A percentile compares a stretch with the other conserved stretches of the same genome.
phyloP scores from a whole-genome alignment of 2,113 vertebrate species.

The Poeciliopsis turrubarensis region DNA sequence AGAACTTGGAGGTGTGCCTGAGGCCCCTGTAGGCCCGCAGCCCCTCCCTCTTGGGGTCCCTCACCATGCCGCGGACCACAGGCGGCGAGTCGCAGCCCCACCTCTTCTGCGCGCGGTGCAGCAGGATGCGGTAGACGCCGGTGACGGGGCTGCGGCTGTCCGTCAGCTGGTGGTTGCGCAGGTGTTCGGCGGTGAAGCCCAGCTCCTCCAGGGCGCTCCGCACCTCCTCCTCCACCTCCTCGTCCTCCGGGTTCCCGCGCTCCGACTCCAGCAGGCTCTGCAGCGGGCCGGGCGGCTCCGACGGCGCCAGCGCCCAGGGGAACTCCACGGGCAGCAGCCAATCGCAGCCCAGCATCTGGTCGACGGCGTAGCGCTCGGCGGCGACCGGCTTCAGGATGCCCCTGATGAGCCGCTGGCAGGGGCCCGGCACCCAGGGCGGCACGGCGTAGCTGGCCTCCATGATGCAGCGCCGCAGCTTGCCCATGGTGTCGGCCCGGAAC shows the following conservation, averaged over 20 bases:
- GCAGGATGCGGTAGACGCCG: conserved; percentile 88
- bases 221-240: conserved; percentile 83
- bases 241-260: conserved; percentile 75
- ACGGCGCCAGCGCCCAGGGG: conserved; percentile 79
- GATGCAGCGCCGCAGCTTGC: conserved; percentile 88
- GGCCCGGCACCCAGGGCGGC: conserved; percentile 84
- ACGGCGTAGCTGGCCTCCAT: conserved; percentile 82
- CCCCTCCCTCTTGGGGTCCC: conserved; percentile 80
- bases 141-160: conserved; percentile 85
- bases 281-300: conserved; percentile 76
- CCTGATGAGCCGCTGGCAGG: conserved; percentile 88
- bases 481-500: conserved; percentile 92
- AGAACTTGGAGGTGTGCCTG: conserved; percentile 91
- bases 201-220: conserved; percentile 82
- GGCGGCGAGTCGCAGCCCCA: conserved; percentile 83
- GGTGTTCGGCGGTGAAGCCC: conserved; percentile 86
- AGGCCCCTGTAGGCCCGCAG: conserved; percentile 81
- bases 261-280: conserved; percentile 72
- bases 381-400: conserved; percentile 85
- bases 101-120: conserved; percentile 86
- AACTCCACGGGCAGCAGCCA: conserved; percentile 90
- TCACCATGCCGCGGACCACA: conserved; percentile 81
- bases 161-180: conserved; percentile 80
- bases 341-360: conserved; percentile 89
- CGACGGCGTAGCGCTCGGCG: conserved; percentile 81